phyloP scores from a whole-genome alignment of 2,888 invertebrate genomes.

The Sinotaia quadrata region DNA sequence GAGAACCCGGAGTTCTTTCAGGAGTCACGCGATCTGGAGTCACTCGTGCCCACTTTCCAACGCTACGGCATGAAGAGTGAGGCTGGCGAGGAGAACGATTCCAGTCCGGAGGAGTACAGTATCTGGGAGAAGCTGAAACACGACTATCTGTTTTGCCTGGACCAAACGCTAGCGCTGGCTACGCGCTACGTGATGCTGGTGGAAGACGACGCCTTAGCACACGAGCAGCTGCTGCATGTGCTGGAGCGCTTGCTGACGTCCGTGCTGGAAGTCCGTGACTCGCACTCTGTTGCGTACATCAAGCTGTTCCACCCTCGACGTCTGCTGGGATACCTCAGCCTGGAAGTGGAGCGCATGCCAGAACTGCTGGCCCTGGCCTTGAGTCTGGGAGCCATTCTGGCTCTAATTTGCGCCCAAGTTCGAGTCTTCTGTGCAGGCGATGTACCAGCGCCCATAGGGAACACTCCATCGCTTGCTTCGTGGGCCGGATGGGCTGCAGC shows the following conservation, averaged over 20 bases:
- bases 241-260: slow-evolving; percentile 48
- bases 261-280: slow-evolving; percentile 23
- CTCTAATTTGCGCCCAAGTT: slow-evolving; percentile 15
- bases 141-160: slow-evolving; percentile 66
- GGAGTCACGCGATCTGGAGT: slow-evolving; percentile 15
- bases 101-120: too few species aligned
- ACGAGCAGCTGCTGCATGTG: slow-evolving; percentile 51
- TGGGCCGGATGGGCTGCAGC: slow-evolving; percentile 46
- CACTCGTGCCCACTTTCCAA: neutral
- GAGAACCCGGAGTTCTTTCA: neutral
- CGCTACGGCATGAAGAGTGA: neutral
- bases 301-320: slow-evolving; percentile 68
- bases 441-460: too few species aligned
- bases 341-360: slow-evolving; percentile 53
- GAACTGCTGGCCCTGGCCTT: slow-evolving; percentile 54
- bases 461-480: too few species aligned
- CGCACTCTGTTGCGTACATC: slow-evolving; percentile 45
- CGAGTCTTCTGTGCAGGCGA: too few species aligned
- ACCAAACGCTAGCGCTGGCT: slow-evolving; percentile 47
- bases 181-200: slow-evolving; percentile 57
- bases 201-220: slow-evolving; percentile 68
- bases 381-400: slow-evolving; percentile 45
- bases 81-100: neutral
- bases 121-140: slow-evolving; percentile 66
- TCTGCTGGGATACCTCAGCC: slow-evolving; percentile 58